Percentiles rank a stretch among this genome's conserved stretches.
phyloP scores from a whole-genome alignment of 1,140 invertebrate genomes.

The Saxidomus purpurata region DNA sequence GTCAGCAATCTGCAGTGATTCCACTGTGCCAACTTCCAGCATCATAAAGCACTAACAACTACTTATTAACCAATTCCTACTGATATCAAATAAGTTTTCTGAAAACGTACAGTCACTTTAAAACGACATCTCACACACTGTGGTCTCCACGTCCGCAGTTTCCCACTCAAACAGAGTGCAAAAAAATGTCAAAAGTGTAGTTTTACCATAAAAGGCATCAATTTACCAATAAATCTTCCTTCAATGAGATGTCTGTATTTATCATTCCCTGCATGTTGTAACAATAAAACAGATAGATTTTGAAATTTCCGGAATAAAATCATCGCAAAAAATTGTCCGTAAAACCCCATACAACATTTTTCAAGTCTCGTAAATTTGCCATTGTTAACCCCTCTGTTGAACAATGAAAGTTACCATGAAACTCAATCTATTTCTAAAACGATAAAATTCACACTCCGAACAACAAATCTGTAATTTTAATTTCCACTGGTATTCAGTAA shows the following conservation, averaged over 20 bases:
- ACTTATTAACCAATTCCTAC: too few species aligned
- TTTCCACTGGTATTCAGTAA: conserved; percentile 11
- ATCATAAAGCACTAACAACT: too few species aligned
- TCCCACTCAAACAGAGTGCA: background rate
- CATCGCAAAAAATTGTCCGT: background rate
- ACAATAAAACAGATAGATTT: background rate
- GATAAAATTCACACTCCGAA: background rate
- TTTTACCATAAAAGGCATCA: background rate
- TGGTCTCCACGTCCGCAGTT: background rate
- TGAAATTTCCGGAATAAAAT: background rate
- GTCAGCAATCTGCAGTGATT: too few species aligned
- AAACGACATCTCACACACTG: too few species aligned
- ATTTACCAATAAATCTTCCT: conserved; percentile 17
- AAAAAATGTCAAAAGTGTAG: background rate
- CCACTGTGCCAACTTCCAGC: too few species aligned
- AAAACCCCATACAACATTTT: background rate
- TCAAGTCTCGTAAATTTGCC: background rate
- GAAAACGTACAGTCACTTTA: too few species aligned
- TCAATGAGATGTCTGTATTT: background rate
- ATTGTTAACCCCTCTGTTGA: background rate
- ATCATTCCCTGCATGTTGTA: conserved; percentile 15
- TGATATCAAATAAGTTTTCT: too few species aligned
- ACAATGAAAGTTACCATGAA: background rate
- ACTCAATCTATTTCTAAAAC: conserved; percentile 26
- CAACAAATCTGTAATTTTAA: conserved; percentile 23